Evolutionary conservation across 1,140 invertebrate genomes (phyloP).

Genomic region (Drosophila bocqueti): DNA sequence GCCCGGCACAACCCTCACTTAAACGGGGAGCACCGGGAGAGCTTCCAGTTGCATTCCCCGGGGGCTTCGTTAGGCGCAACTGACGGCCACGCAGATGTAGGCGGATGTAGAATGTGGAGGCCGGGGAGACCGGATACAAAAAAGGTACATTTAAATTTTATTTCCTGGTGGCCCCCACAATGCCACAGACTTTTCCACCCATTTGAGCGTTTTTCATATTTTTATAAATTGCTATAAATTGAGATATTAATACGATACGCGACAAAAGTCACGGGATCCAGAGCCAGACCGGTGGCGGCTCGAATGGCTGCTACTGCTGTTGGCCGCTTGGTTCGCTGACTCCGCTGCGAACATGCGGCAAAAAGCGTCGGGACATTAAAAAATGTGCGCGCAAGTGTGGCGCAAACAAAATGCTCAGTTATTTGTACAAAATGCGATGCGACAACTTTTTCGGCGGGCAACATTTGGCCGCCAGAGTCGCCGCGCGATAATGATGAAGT

Average conservation of each 20-base stretch:
- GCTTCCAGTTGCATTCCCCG: conserved; percentile 30
- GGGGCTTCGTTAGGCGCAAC: conserved; percentile 36
- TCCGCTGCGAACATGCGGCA: conserved; percentile 64
- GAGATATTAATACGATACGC: conserved; percentile 81
- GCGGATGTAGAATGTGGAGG: conserved; percentile 10
- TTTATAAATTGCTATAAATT: conserved; percentile 84
- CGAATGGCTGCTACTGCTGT: conserved; percentile 33
- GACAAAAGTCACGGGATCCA: conserved; percentile 69
- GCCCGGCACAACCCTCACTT: conserved; percentile 16
- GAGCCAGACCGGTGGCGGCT: conserved; percentile 9
- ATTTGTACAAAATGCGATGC: conserved; percentile 78
- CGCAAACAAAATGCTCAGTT: conserved; percentile 79
- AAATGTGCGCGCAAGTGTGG: conserved; percentile 75
- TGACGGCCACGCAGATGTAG: conserved; percentile 32
- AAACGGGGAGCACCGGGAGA: conserved; percentile 4
- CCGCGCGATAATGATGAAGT: conserved; percentile 64
- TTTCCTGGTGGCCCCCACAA: conserved; percentile 49
- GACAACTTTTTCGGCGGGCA: conserved; percentile 59
- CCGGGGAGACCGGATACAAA: conserved; percentile 33
- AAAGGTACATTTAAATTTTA: conserved; percentile 70
- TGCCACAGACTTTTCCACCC: conserved; percentile 27
- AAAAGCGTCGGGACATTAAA: conserved; percentile 77
- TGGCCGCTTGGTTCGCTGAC: conserved; percentile 61
- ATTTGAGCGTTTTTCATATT: conserved; percentile 72
- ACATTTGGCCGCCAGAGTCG: conserved; percentile 62